Conservation (phyloP, 2,113 vertebrate species). For the Mustela lutreola region DNA sequence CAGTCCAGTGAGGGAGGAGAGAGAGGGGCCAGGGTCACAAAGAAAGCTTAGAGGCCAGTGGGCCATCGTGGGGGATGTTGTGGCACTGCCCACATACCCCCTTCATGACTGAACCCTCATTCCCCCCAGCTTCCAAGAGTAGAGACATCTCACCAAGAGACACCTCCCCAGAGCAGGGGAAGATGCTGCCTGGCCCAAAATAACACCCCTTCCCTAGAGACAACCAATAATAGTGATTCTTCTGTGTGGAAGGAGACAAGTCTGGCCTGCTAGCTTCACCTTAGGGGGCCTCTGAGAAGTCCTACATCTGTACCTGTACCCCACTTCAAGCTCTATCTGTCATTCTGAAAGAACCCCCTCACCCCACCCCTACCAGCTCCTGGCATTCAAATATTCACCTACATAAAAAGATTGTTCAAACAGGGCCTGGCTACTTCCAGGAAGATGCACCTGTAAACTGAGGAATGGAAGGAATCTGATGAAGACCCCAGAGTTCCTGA, state of each 20-base stretch:
- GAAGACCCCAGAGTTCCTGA: background rate
- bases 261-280: background rate
- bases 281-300: background rate
- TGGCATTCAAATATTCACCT: background rate
- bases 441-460: background rate
- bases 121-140: background rate
- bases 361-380: background rate
- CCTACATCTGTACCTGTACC: background rate
- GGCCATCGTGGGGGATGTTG: rapidly evolving
- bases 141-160: background rate
- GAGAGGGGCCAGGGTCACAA: background rate
- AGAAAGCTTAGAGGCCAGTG: background rate
- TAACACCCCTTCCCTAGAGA: background rate
- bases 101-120: background rate
- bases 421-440: background rate
- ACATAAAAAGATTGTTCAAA: background rate
- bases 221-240: background rate
- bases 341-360: background rate
- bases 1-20: background rate
- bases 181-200: background rate
- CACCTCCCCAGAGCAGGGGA: no score
- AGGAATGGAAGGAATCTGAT: background rate
- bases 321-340: background rate
- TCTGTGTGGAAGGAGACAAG: background rate
- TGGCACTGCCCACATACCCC: background rate